Evolutionary conservation across 2,888 invertebrate genomes (phyloP).

Genomic region (Pollenia amentaria): DNA sequence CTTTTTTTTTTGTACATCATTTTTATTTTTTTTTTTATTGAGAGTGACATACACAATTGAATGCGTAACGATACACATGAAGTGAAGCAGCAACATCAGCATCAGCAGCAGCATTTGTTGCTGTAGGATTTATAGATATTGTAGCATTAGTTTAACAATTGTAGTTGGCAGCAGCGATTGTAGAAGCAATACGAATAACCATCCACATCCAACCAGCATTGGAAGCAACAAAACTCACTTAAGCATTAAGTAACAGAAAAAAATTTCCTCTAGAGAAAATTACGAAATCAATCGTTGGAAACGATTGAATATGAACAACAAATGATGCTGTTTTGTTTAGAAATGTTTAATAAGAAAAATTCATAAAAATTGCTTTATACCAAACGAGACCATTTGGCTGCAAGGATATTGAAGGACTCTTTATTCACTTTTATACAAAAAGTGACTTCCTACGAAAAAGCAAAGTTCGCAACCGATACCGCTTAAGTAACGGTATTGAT

Average conservation of each 20-base stretch:
- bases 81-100: conserved; percentile 37
- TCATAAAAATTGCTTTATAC: no score
- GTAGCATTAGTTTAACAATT: conserved; percentile 17
- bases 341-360: background rate
- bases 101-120: conserved; percentile 1
- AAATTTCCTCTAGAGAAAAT: conserved; percentile 74
- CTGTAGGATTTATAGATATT: background rate
- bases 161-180: background rate
- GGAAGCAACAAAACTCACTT: conserved; percentile 63
- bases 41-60: conserved; percentile 73
- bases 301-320: conserved; percentile 53
- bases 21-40: conserved; percentile 57
- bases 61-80: conserved; percentile 66
- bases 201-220: background rate
- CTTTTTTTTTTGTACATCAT: conserved; percentile 2
- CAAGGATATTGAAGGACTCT: no score
- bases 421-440: no score
- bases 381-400: no score
- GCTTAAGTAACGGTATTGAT: no score
- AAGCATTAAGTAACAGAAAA: conserved; percentile 72
- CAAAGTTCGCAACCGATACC: no score
- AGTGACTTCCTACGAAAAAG: no score
- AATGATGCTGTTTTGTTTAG: conserved; percentile 26
- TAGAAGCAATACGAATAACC: conserved; percentile 7
- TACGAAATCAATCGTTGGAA: conserved; percentile 76